phyloP scores from a whole-genome alignment of 2,113 vertebrate species.

The Lethenteron reissneri region DNA sequence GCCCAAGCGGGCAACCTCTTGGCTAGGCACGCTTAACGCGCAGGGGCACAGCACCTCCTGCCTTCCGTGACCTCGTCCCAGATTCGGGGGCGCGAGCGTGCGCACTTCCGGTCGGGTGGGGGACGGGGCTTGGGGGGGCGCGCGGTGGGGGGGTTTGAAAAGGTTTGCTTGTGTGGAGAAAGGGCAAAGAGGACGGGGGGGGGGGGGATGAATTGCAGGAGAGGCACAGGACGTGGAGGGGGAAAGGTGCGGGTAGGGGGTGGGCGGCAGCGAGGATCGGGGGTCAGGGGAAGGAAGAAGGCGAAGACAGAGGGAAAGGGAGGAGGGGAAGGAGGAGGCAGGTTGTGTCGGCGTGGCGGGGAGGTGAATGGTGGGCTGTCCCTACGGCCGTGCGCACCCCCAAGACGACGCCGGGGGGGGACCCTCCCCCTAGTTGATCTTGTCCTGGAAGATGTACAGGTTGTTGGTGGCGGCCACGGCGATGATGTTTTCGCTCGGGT shows the following conservation, averaged over 20 bases:
- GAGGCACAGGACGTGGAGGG: background rate
- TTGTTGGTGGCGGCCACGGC: conserved; percentile 90
- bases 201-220: background rate
- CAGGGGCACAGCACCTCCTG: no score
- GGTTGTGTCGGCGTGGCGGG: no score
- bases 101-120: no score
- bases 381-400: no score
- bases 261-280: background rate
- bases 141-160: no score
- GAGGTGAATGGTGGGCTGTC: no score
- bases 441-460: conserved; percentile 98
- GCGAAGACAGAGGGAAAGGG: background rate
- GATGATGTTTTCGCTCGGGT: conserved; percentile 85
- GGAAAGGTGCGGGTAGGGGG: background rate
- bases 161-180: background rate
- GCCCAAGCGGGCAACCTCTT: no score
- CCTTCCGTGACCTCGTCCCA: no score
- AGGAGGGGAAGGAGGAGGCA: background rate
- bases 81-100: no score
- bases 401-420: background rate
- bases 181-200: background rate
- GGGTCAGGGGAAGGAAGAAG: background rate
- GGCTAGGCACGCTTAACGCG: no score
- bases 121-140: no score
- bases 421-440: conserved; percentile 57